Evolutionary conservation across 2,888 invertebrate species (phyloP).

Genomic region (Lepidochrysops patricia): DNA sequence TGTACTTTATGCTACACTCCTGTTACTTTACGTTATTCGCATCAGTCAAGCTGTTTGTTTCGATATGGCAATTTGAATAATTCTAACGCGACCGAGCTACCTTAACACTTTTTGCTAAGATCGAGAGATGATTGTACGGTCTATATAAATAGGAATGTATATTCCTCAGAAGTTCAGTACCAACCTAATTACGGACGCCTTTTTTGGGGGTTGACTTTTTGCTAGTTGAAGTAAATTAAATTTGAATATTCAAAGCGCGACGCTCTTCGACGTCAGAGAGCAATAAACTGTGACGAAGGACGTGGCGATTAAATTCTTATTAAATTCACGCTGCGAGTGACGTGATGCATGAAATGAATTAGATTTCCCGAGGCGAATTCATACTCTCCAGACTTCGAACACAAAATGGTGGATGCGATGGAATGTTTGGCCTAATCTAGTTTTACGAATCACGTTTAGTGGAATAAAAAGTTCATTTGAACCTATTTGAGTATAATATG

Average conservation of each 20-base stretch:
- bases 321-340: slow-evolving; percentile 42
- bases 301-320: slow-evolving; percentile 46
- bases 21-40: slow-evolving; percentile 50
- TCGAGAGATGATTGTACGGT: slow-evolving; percentile 2
- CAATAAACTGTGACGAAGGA: slow-evolving; percentile 36
- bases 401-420: slow-evolving; percentile 4
- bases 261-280: not conserved
- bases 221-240: slow-evolving; percentile 8
- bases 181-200: not conserved
- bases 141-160: not conserved
- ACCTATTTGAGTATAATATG: no score
- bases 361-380: slow-evolving; percentile 13
- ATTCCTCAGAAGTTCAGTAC: not conserved
- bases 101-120: slow-evolving; percentile 8
- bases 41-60: slow-evolving; percentile 30
- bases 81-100: not conserved
- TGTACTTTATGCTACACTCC: slow-evolving; percentile 36
- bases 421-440: not conserved
- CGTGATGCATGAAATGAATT: slow-evolving; percentile 47
- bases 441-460: not conserved
- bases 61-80: slow-evolving; percentile 17
- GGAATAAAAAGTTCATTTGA: not conserved
- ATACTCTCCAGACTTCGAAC: not conserved
- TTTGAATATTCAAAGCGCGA: slow-evolving; percentile 10
- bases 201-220: not conserved